Percentiles rank a stretch among this genome's conserved stretches.
These are phyloP conservation scores for Onychostoma macrolepis DNA, from an alignment of 2,113 vertebrate genomes.

Conservation along the genomic window DNA sequence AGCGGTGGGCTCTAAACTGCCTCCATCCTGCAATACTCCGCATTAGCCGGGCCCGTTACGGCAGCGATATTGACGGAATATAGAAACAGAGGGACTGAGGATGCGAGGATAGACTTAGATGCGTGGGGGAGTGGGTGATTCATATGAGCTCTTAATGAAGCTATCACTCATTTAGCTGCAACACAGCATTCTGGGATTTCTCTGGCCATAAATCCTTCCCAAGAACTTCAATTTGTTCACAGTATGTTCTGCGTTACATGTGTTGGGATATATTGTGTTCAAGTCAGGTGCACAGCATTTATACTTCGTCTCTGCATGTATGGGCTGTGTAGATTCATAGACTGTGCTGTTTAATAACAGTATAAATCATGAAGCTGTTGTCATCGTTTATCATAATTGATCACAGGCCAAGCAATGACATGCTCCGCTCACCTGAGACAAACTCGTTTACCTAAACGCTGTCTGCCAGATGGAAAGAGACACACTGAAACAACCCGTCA, in stretches of 20 bases:
- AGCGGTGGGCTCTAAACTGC: constrained; percentile 57
- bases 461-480: constrained; percentile 24
- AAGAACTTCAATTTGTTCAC: constrained; percentile 20
- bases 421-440: constrained; percentile 35
- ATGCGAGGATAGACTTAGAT: constrained; percentile 29
- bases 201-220: constrained; percentile 27
- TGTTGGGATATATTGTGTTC: background rate
- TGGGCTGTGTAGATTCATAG: background rate
- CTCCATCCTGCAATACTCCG: constrained; percentile 59
- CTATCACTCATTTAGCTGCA: constrained; percentile 31
- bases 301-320: background rate
- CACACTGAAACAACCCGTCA: constrained; percentile 17
- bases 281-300: background rate
- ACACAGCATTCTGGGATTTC: constrained; percentile 25
- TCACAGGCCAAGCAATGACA: constrained; percentile 32
- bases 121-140: constrained; percentile 26
- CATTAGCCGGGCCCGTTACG: constrained; percentile 57
- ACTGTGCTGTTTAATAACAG: constrained; percentile 4
- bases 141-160: constrained; percentile 39
- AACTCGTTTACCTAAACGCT: constrained; percentile 31
- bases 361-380: constrained; percentile 15
- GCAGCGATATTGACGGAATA: constrained; percentile 5
- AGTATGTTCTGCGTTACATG: constrained; percentile 2
- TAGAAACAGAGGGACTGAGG: constrained; percentile 25
- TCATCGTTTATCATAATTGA: constrained; percentile 29